Percentiles rank a stretch among this genome's conserved stretches.
phyloP scores from a whole-genome alignment of 2,888 invertebrate genomes.

The Netelia fuscicornis region DNA sequence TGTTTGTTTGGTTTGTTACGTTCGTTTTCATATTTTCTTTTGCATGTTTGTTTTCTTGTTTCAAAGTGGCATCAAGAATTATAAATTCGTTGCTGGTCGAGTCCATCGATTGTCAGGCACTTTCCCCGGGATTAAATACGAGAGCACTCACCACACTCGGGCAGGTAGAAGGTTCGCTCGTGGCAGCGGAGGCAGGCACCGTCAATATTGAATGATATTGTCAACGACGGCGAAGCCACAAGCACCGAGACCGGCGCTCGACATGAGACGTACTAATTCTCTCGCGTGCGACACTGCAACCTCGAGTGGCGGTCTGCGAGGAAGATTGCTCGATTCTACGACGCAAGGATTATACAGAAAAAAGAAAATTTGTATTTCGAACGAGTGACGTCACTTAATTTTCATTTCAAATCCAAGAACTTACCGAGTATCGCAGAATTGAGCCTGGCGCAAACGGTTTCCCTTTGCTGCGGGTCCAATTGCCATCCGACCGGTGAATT shows the following conservation, averaged over 20 bases:
- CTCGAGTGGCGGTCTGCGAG: constrained; percentile 96
- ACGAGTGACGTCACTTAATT: background rate
- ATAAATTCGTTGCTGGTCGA: constrained; percentile 76
- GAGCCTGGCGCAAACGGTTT: constrained; percentile 97
- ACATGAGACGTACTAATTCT: constrained; percentile 95
- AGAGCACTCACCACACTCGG: constrained; percentile 82
- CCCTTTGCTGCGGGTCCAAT: constrained; percentile 96
- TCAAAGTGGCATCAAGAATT: constrained; percentile 72
- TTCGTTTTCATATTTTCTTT: constrained; percentile 8
- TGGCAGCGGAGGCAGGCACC: constrained; percentile 82
- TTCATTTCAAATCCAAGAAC: constrained; percentile 59
- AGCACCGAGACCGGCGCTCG: constrained; percentile 94
- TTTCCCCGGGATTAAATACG: constrained; percentile 72
- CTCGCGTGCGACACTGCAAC: constrained; percentile 96
- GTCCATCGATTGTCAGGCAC: constrained; percentile 78
- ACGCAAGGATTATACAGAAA: constrained; percentile 57
- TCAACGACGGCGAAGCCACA: constrained; percentile 98
- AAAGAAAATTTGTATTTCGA: constrained; percentile 6
- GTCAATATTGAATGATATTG: constrained; percentile 91
- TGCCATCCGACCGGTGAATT: constrained; percentile 98
- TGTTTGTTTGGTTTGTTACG: constrained; percentile 6
- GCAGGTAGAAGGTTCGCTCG: constrained; percentile 82
- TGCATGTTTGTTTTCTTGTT: constrained; percentile 22
- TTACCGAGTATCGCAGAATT: constrained; percentile 99
- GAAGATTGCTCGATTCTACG: constrained; percentile 96